phyloP scores from a whole-genome alignment of 2,888 invertebrate genomes.

The Lasioglossum oenotherae region DNA sequence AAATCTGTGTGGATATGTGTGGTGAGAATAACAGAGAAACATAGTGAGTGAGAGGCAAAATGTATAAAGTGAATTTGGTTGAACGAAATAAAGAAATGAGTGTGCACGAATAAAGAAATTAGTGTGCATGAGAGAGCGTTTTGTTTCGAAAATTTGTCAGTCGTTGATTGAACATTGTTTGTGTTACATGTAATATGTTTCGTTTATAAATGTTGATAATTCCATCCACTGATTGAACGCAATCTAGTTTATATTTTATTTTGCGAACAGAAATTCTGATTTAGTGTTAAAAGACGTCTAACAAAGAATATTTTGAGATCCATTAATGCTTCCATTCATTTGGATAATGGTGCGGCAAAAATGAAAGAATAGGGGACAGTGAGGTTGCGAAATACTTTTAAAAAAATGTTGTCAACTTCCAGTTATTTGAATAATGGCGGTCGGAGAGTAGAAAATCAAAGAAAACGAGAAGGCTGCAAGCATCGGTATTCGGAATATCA shows the following conservation, averaged over 20 bases:
- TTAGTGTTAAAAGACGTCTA: not conserved
- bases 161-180: no score
- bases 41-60: no score
- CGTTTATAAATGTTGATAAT: no score
- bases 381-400: not conserved
- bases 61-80: no score
- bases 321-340: not conserved
- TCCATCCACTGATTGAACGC: no score
- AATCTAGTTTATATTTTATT: not conserved
- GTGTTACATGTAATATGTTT: no score
- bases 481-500: slow-evolving; percentile 6
- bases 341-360: not conserved
- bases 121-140: no score
- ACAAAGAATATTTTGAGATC: not conserved
- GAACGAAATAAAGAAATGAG: no score
- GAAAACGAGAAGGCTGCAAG: not conserved
- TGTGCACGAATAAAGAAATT: no score
- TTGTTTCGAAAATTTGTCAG: no score
- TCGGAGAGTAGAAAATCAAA: not conserved
- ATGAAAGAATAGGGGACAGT: not conserved
- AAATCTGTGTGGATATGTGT: no score
- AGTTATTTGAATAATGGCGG: not conserved
- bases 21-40: no score
- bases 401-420: not conserved
- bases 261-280: not conserved